Evolutionary conservation across 2,113 vertebrate species (phyloP), one percentile per base, ranked within the genome.

Genomic region (Pycnonotus jocosus): DNA sequence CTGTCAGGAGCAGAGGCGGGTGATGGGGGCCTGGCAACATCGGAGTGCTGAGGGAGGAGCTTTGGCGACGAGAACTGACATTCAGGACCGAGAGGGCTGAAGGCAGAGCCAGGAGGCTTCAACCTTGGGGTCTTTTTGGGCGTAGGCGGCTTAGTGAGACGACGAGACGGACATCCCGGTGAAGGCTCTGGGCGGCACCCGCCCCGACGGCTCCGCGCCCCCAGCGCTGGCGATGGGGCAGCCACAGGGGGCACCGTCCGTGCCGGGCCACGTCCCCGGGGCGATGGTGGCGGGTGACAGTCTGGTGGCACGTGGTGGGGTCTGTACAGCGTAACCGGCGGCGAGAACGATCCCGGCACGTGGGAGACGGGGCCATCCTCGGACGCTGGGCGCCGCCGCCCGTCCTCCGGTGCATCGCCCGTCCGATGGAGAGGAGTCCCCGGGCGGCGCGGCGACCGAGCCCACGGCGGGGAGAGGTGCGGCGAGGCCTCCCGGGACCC

Each of bases 401-500:
- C 54, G 47, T 93, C 95, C 94, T 80, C 92, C 50, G 81, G 94
- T 27, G 51, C 70, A 51, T 72, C 38, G 88, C 85, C 90, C 74
- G 44, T 84, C 92, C 35, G 7, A 27, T 9, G 44, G 79, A 74
- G 92, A 93, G 65, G 70, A 92, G 95, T 90, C 95, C 94, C 74
- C 56, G 90, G 90, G 98, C 97, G 25, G 96, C 97, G 80, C 84
- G 92, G 96, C 72, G 91, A 98, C 98, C 87, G 91, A 98, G 98
- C 99, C 98, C 97, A 96, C 96, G 93, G 97, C 85, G 93, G 97
- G 86, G 96, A 97, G 98, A 98, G 97, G 97, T 97, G 93, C 95
- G 94, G 91, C 61, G 72, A 94, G 76, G 91, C 90, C 91, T 97
- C 96, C 96, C 95, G 93, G 96, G 97, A 96, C 97, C 98, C 97